Evolutionary conservation across 2,888 invertebrate genomes (phyloP).

Genomic region (Junonia oenone): DNA sequence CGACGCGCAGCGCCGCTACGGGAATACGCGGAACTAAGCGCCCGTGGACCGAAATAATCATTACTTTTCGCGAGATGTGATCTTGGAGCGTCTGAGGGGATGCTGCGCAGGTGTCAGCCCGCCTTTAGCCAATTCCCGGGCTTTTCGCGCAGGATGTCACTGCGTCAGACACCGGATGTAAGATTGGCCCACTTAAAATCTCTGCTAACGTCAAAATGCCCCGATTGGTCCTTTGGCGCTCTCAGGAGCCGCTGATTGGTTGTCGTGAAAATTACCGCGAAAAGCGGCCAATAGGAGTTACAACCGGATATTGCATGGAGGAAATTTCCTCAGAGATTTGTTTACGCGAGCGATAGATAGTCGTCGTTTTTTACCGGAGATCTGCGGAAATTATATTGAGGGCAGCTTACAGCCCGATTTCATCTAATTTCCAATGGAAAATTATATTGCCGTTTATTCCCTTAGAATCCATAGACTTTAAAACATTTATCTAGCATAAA

Average conservation of each 20-base stretch:
- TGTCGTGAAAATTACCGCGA: slow-evolving; percentile 50
- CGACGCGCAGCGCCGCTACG: slow-evolving; percentile 59
- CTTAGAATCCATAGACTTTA: neutral
- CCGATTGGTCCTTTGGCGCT: slow-evolving; percentile 47
- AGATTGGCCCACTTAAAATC: slow-evolving; percentile 62
- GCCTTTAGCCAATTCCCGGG: slow-evolving; percentile 66
- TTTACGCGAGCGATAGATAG: slow-evolving; percentile 60
- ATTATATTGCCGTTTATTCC: slow-evolving; percentile 18
- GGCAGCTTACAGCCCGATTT: slow-evolving; percentile 43
- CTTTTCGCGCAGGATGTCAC: slow-evolving; percentile 70
- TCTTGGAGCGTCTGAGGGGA: slow-evolving; percentile 64
- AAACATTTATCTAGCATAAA: neutral
- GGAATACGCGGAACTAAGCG: slow-evolving; percentile 67
- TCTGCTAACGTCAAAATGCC: slow-evolving; percentile 43
- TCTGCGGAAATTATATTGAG: slow-evolving; percentile 59
- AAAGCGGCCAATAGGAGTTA: slow-evolving; percentile 50
- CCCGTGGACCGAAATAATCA: slow-evolving; percentile 78
- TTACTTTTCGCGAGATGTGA: slow-evolving; percentile 79
- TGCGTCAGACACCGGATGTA: slow-evolving; percentile 57
- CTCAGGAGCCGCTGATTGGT: slow-evolving; percentile 44
- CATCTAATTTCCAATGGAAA: slow-evolving; percentile 42
- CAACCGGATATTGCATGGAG: slow-evolving; percentile 66
- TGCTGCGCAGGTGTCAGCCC: slow-evolving; percentile 67
- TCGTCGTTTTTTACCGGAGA: slow-evolving; percentile 47
- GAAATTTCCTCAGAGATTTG: slow-evolving; percentile 73